phyloP scores from a whole-genome alignment of 2,888 invertebrate species.

The Antheraea yamamai region DNA sequence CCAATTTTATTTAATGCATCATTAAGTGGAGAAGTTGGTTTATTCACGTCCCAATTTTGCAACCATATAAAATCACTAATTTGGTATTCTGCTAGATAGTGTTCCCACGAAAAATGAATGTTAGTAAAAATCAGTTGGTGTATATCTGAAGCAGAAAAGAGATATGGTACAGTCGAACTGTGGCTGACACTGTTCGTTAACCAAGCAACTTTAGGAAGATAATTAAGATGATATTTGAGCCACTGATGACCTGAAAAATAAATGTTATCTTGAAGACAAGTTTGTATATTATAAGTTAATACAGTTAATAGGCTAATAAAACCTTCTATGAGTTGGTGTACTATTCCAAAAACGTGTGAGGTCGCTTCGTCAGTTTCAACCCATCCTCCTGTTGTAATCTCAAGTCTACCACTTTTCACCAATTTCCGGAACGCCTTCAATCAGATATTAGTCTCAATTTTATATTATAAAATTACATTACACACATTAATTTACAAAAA shows the following conservation, averaged over 20 bases:
- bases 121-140: constrained; percentile 93
- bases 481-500: not conserved
- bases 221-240: constrained; percentile 90
- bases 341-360: constrained; percentile 91
- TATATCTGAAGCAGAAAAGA: constrained; percentile 90
- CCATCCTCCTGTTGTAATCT: constrained; percentile 96
- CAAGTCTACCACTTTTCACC: constrained; percentile 89
- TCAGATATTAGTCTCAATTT: not conserved
- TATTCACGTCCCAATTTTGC: constrained; percentile 88
- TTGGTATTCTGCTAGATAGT: constrained; percentile 93
- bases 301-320: constrained; percentile 22
- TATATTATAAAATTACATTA: not conserved
- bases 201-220: constrained; percentile 92
- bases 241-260: constrained; percentile 90
- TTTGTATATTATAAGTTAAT: constrained; percentile 4
- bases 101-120: constrained; percentile 96
- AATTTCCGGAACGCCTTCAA: constrained; percentile 86
- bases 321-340: constrained; percentile 95
- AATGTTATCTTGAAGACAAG: constrained; percentile 5
- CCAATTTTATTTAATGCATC: constrained; percentile 58
- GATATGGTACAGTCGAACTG: constrained; percentile 94
- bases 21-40: constrained; percentile 52
- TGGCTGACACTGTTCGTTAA: constrained; percentile 98
- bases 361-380: constrained; percentile 97
- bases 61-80: constrained; percentile 95